Evolutionary conservation across 1,140 invertebrate species (phyloP).

Genomic region (Drosophila kikkawai): DNA sequence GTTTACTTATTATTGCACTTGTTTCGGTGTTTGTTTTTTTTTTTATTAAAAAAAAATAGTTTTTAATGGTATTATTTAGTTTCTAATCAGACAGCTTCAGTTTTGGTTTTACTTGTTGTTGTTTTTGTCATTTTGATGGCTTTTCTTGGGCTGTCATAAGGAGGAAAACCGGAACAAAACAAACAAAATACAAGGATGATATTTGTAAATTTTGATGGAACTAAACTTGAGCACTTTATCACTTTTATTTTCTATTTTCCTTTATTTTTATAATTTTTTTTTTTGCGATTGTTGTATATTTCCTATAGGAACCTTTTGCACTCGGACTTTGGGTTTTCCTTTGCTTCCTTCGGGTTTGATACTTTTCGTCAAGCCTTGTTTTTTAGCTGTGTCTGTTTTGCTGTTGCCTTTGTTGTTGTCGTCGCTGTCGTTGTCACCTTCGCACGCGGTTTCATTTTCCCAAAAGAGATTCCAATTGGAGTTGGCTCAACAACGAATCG

Average conservation of each 20-base stretch:
- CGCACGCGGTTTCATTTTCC: constrained; percentile 38
- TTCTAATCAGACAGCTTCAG: constrained; percentile 41
- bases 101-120: constrained; percentile 32
- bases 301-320: constrained; percentile 45
- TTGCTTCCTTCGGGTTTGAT: neutral
- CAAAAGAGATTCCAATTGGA: constrained; percentile 37
- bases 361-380: constrained; percentile 23
- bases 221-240: constrained; percentile 28
- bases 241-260: constrained; percentile 2
- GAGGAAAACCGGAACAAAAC: constrained; percentile 13
- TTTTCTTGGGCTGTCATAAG: constrained; percentile 24
- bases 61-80: constrained; percentile 21
- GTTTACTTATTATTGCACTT: constrained; percentile 42
- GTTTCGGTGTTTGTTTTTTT: constrained; percentile 14
- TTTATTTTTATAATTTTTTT: constrained; percentile 2
- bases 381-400: constrained; percentile 39
- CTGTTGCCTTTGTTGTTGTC: constrained; percentile 17
- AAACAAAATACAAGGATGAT: constrained; percentile 14
- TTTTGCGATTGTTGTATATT: constrained; percentile 10
- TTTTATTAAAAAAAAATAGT: constrained; percentile 10
- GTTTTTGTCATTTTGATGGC: constrained; percentile 33
- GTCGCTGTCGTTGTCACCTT: constrained; percentile 25
- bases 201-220: constrained; percentile 3
- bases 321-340: constrained; percentile 11
- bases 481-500: constrained; percentile 1